phyloP scores from a whole-genome alignment of 1,140 invertebrate genomes.

The Hyles vespertilio region DNA sequence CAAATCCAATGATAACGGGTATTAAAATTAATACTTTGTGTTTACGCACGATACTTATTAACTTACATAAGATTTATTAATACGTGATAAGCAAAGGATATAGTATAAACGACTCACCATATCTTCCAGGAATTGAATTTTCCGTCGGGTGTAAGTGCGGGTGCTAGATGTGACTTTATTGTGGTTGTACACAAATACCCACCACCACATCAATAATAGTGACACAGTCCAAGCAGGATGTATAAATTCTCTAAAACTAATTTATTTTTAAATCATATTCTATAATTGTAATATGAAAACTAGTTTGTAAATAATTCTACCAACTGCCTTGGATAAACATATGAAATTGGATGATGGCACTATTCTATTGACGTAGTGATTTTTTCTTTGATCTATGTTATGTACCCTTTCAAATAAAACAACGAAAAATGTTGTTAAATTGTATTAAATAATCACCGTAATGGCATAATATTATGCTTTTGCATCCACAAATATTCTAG shows the following conservation, averaged over 20 bases:
- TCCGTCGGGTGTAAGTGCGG: not conserved
- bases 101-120: constrained; percentile 2
- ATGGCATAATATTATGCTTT: constrained; percentile 34
- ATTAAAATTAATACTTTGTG: too few relatives aligned
- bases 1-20: too few relatives aligned
- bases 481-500: constrained; percentile 26
- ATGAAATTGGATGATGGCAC: not conserved
- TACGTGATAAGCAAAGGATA: not conserved
- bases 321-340: not conserved
- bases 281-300: too few relatives aligned
- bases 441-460: constrained; percentile 32
- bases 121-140: not conserved
- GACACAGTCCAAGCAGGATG: not conserved
- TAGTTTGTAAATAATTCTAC: too few relatives aligned
- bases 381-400: not conserved
- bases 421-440: constrained; percentile 31
- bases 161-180: not conserved
- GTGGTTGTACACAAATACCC: not conserved
- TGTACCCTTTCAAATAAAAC: constrained; percentile 30
- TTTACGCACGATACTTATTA: too few relatives aligned
- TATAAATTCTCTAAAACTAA: too few relatives aligned
- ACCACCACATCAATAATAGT: too few relatives aligned
- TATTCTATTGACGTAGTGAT: not conserved
- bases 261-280: too few relatives aligned
- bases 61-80: too few relatives aligned